phyloP scores from a whole-genome alignment of 2,113 vertebrate species.

The Spizaetus ornatus region DNA sequence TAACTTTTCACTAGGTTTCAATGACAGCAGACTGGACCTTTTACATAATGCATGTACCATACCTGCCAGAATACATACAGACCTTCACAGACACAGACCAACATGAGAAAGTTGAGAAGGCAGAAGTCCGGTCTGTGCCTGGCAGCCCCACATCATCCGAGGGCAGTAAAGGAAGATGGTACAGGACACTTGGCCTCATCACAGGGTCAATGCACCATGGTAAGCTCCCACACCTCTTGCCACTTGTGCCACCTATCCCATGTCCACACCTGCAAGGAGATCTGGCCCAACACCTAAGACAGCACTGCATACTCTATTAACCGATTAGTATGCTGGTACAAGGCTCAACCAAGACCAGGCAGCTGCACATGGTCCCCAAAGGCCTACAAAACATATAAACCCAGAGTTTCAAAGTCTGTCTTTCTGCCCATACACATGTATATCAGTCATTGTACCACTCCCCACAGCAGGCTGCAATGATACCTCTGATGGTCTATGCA shows the following conservation, averaged over 20 bases:
- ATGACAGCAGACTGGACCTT: background rate
- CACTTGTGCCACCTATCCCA: background rate
- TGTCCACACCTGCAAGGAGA: background rate
- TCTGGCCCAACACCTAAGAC: background rate
- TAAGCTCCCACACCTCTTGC: background rate
- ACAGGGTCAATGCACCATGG: background rate
- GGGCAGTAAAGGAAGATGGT: background rate
- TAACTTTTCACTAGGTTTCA: background rate
- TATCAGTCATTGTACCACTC: background rate
- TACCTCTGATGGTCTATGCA: background rate
- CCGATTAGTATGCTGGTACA: background rate
- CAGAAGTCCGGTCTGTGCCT: background rate
- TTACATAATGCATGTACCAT: background rate
- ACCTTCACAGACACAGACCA: background rate
- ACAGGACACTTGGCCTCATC: background rate
- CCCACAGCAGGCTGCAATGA: background rate
- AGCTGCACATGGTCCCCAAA: slow-evolving; percentile 17
- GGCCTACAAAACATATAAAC: slow-evolving; percentile 18
- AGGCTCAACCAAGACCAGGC: background rate
- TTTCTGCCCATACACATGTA: slow-evolving; percentile 13
- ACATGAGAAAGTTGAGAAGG: background rate
- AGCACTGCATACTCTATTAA: background rate
- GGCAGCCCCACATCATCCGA: background rate
- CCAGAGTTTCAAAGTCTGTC: slow-evolving; percentile 2
- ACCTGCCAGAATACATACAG: background rate